Evolutionary conservation across 2,113 vertebrate genomes (phyloP), one percentile per base, ranked within the genome.

Genomic region (Maccullochella peelii): DNA sequence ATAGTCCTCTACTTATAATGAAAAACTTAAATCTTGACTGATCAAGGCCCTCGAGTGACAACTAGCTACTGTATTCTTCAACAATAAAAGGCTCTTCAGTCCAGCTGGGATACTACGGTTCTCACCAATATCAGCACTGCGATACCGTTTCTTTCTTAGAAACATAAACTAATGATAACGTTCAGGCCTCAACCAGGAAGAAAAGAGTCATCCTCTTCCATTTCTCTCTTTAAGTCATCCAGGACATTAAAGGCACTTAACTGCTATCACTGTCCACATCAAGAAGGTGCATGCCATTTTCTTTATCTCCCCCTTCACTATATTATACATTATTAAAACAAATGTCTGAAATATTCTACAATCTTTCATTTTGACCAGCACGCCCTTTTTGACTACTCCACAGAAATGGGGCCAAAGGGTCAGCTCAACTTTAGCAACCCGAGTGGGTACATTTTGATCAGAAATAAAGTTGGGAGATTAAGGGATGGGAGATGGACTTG

Each of bases 201-300:
- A 77, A 67, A 77, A 69, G 38, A 82, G 20, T 57, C 21, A 6
- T 68, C 42, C 38, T 67, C 67, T 27, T 79, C 67, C 4, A 6
- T 15, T 49, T 66, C 70, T 70, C 73, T 71, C 82, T 75, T 83
- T 74, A 80, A 80, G 57, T 88, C 82, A 84, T 30, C 77, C 80
- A 72, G 81, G 88, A 94, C 93, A 82, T 90, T 92, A 92, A 94
- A 95, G 94, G 94, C 95, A 95, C 95, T 95, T 95, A 82, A 91
- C 93, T 86, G 87, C 88, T 61, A 84, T 93, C 73, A 71, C 69
- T 84, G 69, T 89, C 78, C 87, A 88, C 84, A 67, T 91, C 58
- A 68, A 92, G 62, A 92, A 92, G 85, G 91, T 91, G 89, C 88
- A 86, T 36, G 58, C 65, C 73, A 38, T 73, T 63, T 12, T 52